Base-by-base conservation (phyloP, 2,113 vertebrate species). In the Danionella cerebrum region DNA sequence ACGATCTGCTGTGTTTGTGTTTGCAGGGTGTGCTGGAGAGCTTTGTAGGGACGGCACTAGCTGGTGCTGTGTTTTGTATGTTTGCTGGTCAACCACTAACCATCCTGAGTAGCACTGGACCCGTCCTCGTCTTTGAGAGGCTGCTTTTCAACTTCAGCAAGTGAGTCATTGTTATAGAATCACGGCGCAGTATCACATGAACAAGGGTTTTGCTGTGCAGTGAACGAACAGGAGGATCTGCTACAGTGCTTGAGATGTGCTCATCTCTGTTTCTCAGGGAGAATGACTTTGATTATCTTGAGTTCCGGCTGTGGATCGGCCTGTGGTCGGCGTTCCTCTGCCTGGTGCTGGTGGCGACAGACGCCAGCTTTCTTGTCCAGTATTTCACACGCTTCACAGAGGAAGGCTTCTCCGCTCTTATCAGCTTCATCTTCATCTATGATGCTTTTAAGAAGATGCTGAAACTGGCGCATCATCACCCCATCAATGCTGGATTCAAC, bases 381-480 rank as follows among this genome's bases (percentile, higher is more conserved):
- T 98, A 97, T 76, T 98, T 98, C 72, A 98, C 96, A 0, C 95
- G 96, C 1, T 98, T 98, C 85, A 98, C 94, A 0, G 96, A 98
- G 70, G 96, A 98, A 67, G 96, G 96, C 0, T 98, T 98, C 75
- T 95, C 95, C 0, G 91, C 95, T 1, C 86, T 98, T 6, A 98
- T 98, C 80, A 97, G 94, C 86, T 98, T 98, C 89, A 98, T 98
- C 84, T 98, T 98, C 77, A 98, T 98, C 74, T 98, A 98, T 0
- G 96, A 98, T 39, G 91, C 96, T 52, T 97, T 98, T 80, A 98
- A 98, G 80, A 98, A 97, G 85, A 98, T 98, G 94, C 90, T 97
- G 57, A 96, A 95, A 70, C 84, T 98, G 66, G 90, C 92, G 0
- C 84, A 95, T 59, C 82, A 96, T 78, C 91, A 98, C 72, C 93